phyloP scores from a whole-genome alignment of 2,797 vertebrate genomes.

The Pristis pectinata region DNA sequence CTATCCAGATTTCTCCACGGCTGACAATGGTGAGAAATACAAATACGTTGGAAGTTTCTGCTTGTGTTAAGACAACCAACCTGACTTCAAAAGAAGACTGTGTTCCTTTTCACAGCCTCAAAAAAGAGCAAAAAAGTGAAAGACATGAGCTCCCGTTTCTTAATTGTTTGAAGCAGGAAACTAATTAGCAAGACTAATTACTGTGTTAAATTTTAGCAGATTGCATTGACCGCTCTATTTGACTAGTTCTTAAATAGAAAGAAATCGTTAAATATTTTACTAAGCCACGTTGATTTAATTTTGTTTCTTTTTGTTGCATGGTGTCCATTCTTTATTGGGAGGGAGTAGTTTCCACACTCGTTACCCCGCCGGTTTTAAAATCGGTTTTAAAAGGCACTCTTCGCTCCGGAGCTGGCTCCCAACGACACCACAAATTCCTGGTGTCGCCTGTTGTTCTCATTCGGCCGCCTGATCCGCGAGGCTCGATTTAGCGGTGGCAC shows the following conservation, averaged over 20 bases:
- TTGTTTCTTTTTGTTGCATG: not conserved
- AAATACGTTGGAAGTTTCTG: not conserved
- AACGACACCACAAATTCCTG: not conserved
- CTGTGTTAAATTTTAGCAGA: constrained; percentile 15
- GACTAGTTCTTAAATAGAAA: constrained; percentile 1
- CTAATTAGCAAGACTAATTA: constrained; percentile 33
- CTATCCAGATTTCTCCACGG: not conserved
- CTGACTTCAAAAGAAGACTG: not conserved
- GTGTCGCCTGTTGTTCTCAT: not conserved
- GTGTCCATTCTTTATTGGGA: not conserved
- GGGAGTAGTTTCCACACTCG: not conserved
- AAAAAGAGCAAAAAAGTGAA: not conserved
- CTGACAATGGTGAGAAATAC: not conserved
- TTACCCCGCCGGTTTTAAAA: not conserved
- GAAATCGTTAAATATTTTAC: constrained; percentile 23
- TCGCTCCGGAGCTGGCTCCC: not conserved
- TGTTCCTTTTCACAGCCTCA: not conserved
- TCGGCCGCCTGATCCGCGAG: no score
- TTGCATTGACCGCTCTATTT: constrained; percentile 11
- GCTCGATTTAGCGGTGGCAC: not conserved
- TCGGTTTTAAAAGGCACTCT: not conserved
- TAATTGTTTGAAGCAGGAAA: constrained; percentile 34
- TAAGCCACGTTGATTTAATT: not conserved
- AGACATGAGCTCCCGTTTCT: not conserved
- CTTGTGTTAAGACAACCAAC: not conserved